These are phyloP conservation scores for Leptarthrus brevirostris DNA, from an alignment of 2,888 invertebrate species.

Conservation along the genomic window DNA sequence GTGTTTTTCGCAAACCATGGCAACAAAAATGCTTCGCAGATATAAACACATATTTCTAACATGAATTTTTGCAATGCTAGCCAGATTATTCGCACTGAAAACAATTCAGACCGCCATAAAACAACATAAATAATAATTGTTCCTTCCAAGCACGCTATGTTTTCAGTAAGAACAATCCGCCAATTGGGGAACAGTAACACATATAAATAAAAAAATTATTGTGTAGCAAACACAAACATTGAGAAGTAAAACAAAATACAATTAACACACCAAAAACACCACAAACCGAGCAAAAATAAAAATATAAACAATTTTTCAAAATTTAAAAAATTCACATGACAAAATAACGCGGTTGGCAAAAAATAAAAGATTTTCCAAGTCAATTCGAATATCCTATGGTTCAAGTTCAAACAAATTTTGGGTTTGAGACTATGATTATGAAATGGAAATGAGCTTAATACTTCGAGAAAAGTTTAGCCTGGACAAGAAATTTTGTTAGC, in stretches of 20 bases:
- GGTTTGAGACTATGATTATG: too few species aligned
- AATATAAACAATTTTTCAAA: neutral
- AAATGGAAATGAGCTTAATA: too few species aligned
- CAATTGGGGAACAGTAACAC: too few species aligned
- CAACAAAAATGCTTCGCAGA: constrained; percentile 13
- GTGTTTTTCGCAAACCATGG: constrained; percentile 17
- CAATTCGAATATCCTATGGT: neutral
- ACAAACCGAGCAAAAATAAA: neutral
- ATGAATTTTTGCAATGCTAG: constrained; percentile 21
- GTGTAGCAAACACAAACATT: neutral
- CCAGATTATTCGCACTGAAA: too few species aligned
- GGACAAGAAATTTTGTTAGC: too few species aligned
- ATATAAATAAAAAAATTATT: neutral
- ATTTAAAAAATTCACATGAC: neutral
- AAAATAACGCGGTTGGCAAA: neutral
- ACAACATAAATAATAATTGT: too few species aligned
- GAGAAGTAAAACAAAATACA: neutral
- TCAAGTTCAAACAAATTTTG: too few species aligned
- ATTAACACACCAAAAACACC: neutral
- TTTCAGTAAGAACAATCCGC: too few species aligned
- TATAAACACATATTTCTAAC: constrained; percentile 5
- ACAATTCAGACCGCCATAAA: too few species aligned
- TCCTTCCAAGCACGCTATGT: too few species aligned
- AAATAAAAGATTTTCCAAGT: neutral
- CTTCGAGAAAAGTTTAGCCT: too few species aligned